A percentile compares a stretch with the other conserved stretches of the same genome.
These are phyloP conservation scores for Mactra quadrangularis DNA, from an alignment of 1,140 invertebrate species.

Conservation along the genomic window DNA sequence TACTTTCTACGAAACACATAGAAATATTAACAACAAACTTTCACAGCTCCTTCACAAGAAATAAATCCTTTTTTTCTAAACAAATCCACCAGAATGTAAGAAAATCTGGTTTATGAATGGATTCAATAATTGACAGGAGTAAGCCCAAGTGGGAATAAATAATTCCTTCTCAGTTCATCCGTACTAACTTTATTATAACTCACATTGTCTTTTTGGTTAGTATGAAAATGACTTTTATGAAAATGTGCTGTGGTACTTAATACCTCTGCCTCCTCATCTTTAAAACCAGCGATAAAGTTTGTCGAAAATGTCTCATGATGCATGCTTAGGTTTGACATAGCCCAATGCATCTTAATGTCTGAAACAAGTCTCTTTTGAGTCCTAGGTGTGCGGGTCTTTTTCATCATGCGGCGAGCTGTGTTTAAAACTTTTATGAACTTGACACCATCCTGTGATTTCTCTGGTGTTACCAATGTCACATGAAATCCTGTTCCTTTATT, in stretches of 20 bases:
- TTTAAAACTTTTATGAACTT: conserved; percentile 75
- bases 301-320: conserved; percentile 79
- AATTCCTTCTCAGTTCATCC: conserved; percentile 76
- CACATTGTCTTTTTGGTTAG: conserved; percentile 80
- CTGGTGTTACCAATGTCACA: conserved; percentile 72
- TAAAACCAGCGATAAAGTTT: conserved; percentile 79
- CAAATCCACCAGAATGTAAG: too few species aligned
- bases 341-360: conserved; percentile 80
- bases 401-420: conserved; percentile 77
- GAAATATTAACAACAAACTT: too few species aligned
- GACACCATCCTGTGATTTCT: conserved; percentile 70
- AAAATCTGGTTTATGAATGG: not conserved
- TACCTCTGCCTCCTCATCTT: conserved; percentile 79
- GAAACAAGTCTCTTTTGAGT: conserved; percentile 76
- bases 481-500: conserved; percentile 80
- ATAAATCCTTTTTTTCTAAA: too few species aligned
- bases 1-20: too few species aligned
- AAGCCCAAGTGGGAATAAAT: conserved; percentile 76
- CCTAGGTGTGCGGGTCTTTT: conserved; percentile 70
- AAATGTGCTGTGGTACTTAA: conserved; percentile 81
- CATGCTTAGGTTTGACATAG: conserved; percentile 72
- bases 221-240: conserved; percentile 80
- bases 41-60: too few species aligned
- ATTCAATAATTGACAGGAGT: conserved; percentile 63
- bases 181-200: conserved; percentile 76